A percentile compares a stretch with the other conserved stretches of the same genome.
phyloP scores from a whole-genome alignment of 2,113 vertebrate species.

The Bolborhynchus lineola region DNA sequence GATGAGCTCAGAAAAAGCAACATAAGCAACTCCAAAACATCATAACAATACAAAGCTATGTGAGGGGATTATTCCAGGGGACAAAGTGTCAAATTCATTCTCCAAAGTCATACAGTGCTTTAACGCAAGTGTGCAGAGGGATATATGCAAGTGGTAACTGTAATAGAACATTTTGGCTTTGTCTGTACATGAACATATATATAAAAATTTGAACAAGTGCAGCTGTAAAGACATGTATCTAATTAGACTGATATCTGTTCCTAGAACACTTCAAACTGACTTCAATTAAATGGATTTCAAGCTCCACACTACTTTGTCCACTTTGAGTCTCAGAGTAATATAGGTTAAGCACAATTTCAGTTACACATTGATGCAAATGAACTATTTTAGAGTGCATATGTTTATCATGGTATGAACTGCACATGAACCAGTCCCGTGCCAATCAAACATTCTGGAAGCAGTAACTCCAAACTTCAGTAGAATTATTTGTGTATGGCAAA shows the following conservation, averaged over 20 bases:
- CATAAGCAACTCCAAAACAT: neutral
- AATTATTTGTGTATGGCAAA: neutral
- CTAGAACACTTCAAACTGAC: neutral
- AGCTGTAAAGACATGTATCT: neutral
- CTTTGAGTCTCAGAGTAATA: neutral
- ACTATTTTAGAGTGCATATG: neutral
- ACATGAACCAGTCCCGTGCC: rapidly evolving
- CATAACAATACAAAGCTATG: neutral
- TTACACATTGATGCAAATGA: neutral
- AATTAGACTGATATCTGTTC: neutral
- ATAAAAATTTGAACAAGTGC: neutral
- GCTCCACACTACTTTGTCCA: neutral
- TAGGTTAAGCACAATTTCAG: neutral
- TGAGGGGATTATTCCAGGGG: neutral
- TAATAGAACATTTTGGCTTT: neutral
- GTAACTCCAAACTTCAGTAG: neutral
- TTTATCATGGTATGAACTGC: neutral
- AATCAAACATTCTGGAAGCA: neutral
- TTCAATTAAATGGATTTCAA: neutral
- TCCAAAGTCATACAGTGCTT: neutral
- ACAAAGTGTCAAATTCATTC: neutral
- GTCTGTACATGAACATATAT: neutral
- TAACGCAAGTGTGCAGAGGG: neutral
- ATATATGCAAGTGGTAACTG: neutral
- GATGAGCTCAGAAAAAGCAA: neutral